Conservation (phyloP, 1,140 invertebrate species). For the Melanaphis sacchari region DNA sequence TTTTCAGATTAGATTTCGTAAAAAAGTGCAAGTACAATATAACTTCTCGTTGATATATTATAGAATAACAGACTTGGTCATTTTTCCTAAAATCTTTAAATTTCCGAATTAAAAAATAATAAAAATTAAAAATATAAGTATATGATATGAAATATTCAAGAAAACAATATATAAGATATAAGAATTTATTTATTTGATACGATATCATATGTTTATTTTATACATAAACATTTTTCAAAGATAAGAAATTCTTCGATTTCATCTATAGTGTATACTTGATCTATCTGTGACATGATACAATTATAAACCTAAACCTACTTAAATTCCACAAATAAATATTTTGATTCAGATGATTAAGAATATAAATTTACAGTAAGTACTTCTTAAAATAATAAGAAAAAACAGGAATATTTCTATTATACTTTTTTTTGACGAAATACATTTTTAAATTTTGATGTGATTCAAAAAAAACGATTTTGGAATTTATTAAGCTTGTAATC, state of each 20-base stretch:
- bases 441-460: not conserved
- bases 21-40: not conserved
- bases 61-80: not conserved
- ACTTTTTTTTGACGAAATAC: not conserved
- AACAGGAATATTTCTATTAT: not conserved
- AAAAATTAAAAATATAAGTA: not conserved
- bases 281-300: too few relatives aligned
- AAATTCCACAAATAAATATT: not conserved
- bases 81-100: not conserved
- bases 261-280: not conserved
- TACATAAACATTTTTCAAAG: not conserved
- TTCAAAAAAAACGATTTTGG: not conserved
- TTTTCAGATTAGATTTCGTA: not conserved
- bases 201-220: not conserved
- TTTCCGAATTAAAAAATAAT: not conserved
- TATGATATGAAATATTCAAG: not conserved
- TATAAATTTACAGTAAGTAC: not conserved
- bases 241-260: not conserved
- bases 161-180: not conserved
- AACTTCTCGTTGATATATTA: not conserved
- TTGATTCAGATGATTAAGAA: not conserved
- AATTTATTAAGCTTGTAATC: not conserved
- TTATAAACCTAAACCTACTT: not conserved
- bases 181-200: not conserved
- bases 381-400: not conserved